Base-by-base conservation (phyloP, 2,888 invertebrate genomes). In the Halictus ligatus region DNA sequence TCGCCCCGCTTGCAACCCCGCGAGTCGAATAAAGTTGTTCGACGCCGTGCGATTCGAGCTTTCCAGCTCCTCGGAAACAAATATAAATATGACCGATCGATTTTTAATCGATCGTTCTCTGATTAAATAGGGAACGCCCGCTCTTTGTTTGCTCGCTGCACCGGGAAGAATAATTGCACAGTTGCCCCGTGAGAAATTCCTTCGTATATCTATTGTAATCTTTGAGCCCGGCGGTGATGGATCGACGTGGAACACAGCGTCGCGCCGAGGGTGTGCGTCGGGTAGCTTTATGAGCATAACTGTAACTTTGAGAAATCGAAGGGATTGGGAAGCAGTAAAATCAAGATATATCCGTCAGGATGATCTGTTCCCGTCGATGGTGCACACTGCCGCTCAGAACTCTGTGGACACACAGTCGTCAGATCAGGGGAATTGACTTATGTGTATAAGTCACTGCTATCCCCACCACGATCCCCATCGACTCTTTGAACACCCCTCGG, bases 161-260 rank as follows among this genome's bases (percentile, higher is more conserved):
- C n/a, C 3, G 10, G 43, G 15, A 78, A 58, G 40, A 72, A 72
- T 40, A 75, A 75, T 75, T 58, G n/a, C n/a, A 35, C 29, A 8
- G n/a, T 21, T 58, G 15, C 29, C 54, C 35, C 13, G 13, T 40
- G 75, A 76, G 60, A 46, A 76, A 29, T 50, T 8, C 15, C 40
- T n/a, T 69, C 67, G 48, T n/a, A 67, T 43, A 67, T 75, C 58
- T 58, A 40, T 67, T 50, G 29, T 35, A 50, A 77, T 77, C 35
- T 69, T 46, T n/a, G 77, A 25, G n/a, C 13, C 18, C 2, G 77
- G 5, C 18, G 67, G 48, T 77, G 77, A 77, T 77, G 67, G 77
- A 67, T 77, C 46, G 64, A 35, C 48, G 29, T 10, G 40, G 35
- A 69, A 69, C 13, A 35, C 35, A 35, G 35, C 35, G 12, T 3